Evolutionary conservation across 2,113 vertebrate genomes (phyloP).

Genomic region (Excalfactoria chinensis): DNA sequence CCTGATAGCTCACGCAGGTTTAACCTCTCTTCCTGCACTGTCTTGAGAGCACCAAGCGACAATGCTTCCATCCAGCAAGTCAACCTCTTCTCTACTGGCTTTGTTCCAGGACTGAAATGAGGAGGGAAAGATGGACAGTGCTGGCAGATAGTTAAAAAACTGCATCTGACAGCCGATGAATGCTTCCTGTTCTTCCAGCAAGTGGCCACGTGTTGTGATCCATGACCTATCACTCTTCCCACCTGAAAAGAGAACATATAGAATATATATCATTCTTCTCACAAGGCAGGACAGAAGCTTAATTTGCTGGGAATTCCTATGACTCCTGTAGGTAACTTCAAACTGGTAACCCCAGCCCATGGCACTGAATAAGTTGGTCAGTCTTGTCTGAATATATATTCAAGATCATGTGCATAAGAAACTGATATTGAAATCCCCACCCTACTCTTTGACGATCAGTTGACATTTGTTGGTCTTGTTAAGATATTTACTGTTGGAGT

Average conservation of each 20-base stretch:
- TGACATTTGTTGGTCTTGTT: background rate
- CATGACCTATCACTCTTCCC: background rate
- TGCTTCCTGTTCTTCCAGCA: background rate
- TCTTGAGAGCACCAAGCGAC: background rate
- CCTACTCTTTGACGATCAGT: background rate
- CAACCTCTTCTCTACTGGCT: background rate
- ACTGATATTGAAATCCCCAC: background rate
- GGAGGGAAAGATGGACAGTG: background rate
- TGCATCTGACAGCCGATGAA: background rate
- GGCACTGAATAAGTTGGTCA: background rate
- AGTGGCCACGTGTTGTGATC: accelerated
- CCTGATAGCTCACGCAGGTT: background rate
- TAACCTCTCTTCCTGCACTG: background rate
- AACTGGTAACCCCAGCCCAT: background rate
- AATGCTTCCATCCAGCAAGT: background rate
- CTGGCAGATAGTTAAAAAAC: background rate
- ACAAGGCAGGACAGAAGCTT: background rate
- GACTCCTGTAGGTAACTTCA: background rate
- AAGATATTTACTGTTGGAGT: background rate
- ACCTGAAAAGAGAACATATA: background rate
- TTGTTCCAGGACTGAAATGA: background rate
- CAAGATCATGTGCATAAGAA: background rate
- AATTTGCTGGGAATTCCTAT: background rate
- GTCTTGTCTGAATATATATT: background rate
- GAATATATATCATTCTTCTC: background rate